Evolutionary conservation across 2,888 invertebrate genomes (phyloP), one percentile per base, ranked within the genome.

Genomic region (Mycalesis mineus): DNA sequence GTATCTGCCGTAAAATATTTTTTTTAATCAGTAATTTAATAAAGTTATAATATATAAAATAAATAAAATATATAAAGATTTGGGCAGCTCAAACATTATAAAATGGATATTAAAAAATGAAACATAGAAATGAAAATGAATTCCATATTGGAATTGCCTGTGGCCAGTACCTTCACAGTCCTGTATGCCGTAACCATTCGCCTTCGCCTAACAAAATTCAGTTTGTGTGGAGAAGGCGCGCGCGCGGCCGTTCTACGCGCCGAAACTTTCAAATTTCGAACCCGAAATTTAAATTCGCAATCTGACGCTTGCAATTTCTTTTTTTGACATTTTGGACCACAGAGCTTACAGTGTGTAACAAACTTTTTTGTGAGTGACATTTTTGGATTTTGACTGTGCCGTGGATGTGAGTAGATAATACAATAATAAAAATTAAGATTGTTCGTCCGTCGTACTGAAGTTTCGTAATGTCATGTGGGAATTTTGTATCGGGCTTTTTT

Each of bases 171-270:
- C 84, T 87, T 86, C 84, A 77, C 86, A 73, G 73, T 79, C 77
- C 80, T 80, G 78, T 72, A 69, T 68, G 71, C 70, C 57, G 79
- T 75, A 80, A 65, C 77, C 81, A 77, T 77, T 77, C 78, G 80
- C 75, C 70, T 76, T 80, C 84, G 83, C 83, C 80, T 31, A 77
- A 84, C 87, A 82, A 85, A 86, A 86, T 82, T 89, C 85, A 88
- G 88, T 88, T 83, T 71, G 83, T 79, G 80, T 75, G 82, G 74
- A 78, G 79, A 79, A 78, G 82, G 85, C 82, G 80, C 78, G 85
- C 86, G 88, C 85, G 78, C 86, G 85, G 84, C 80, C 84, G 81
- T 74, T 65, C 73, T 74, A 72, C 81, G 84, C 84, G 82, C 79
- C 82, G 70, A 84, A 85, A 78, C 74, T 84, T 85, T 82, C 76